phyloP scores from a whole-genome alignment of 2,888 invertebrate species.

The Phaedon cochleariae region DNA sequence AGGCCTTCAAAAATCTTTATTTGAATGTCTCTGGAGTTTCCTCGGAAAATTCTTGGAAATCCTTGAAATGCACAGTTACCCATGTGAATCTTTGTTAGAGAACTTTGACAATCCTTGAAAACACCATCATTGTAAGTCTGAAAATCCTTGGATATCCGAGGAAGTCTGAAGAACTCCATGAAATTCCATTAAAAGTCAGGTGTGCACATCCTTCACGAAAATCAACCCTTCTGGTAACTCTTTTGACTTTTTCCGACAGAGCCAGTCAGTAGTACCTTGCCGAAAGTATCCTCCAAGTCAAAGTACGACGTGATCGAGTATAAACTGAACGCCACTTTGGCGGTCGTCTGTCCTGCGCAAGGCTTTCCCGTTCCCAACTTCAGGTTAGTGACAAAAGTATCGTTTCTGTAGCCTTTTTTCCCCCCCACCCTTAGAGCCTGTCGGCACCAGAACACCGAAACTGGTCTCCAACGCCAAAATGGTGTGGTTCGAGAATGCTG shows the following conservation, averaged over 20 bases:
- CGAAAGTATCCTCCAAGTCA: slow-evolving; percentile 61
- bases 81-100: too few species aligned
- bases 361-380: slow-evolving; percentile 66
- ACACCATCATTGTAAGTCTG: too few species aligned
- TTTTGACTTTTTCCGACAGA: slow-evolving; percentile 80
- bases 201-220: too few species aligned
- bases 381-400: slow-evolving; percentile 61
- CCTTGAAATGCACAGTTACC: too few species aligned
- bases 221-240: too few species aligned
- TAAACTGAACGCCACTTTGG: slow-evolving; percentile 57
- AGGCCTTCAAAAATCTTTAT: too few species aligned
- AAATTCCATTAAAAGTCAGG: too few species aligned
- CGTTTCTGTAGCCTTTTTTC: slow-evolving; percentile 38
- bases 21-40: too few species aligned
- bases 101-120: too few species aligned
- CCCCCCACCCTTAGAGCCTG: slow-evolving; percentile 64
- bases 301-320: slow-evolving; percentile 58
- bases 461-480: slow-evolving; percentile 60
- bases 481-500: slow-evolving; percentile 54
- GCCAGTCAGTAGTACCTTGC: slow-evolving; percentile 65
- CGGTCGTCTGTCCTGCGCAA: slow-evolving; percentile 76
- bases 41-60: too few species aligned
- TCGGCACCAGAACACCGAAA: slow-evolving; percentile 65
- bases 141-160: too few species aligned
- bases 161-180: too few species aligned